phyloP scores from a whole-genome alignment of 2,888 invertebrate species.

The Sylvicola cinctus region DNA sequence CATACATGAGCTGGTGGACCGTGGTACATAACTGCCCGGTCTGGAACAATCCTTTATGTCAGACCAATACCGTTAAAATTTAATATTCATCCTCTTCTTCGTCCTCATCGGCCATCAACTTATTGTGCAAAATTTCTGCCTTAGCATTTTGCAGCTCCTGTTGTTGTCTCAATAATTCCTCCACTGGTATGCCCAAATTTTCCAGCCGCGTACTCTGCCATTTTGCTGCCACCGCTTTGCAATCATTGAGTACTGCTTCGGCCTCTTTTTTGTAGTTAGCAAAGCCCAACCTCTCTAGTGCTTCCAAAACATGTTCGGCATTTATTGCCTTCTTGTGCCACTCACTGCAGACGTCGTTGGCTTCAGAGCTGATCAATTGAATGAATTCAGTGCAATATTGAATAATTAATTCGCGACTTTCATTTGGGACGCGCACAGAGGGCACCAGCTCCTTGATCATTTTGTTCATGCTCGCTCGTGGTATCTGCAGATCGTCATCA shows the following conservation, averaged over 20 bases:
- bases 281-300: constrained; percentile 43
- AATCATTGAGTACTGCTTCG: constrained; percentile 83
- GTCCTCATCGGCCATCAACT: background rate
- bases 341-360: constrained; percentile 86
- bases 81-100: background rate
- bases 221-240: constrained; percentile 94
- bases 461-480: constrained; percentile 95
- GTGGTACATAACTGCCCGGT: too few relatives aligned
- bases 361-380: constrained; percentile 85
- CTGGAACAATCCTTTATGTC: too few relatives aligned
- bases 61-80: background rate
- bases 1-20: too few relatives aligned
- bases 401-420: constrained; percentile 81
- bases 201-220: constrained; percentile 89
- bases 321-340: constrained; percentile 93
- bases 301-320: constrained; percentile 85
- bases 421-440: constrained; percentile 77
- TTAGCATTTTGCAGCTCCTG: constrained; percentile 52
- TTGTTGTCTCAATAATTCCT: constrained; percentile 86
- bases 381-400: constrained; percentile 95
- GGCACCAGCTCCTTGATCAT: constrained; percentile 96
- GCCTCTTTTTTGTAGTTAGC: constrained; percentile 88
- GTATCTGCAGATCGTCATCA: constrained; percentile 92
- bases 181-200: constrained; percentile 96
- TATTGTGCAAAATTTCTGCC: too few relatives aligned